A percentile compares a stretch with the other conserved stretches of the same genome.
Conservation (phyloP, 1,140 invertebrate species). For the Armadillidium nasatum region DNA sequence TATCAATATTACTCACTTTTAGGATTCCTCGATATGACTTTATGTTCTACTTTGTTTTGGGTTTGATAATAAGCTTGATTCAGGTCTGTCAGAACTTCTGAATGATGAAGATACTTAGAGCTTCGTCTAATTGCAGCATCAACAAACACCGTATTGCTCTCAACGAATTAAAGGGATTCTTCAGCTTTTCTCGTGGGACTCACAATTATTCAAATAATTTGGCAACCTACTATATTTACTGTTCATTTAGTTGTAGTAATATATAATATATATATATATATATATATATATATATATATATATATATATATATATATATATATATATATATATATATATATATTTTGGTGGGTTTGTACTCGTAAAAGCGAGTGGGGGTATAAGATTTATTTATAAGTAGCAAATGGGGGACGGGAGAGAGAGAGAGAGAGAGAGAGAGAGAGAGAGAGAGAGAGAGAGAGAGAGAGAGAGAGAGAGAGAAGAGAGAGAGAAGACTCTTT, state of each 20-base stretch:
- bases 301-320: neutral
- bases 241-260: no score
- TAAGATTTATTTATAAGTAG: no score
- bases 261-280: neutral
- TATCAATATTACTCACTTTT: neutral
- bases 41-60: neutral
- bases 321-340: neutral
- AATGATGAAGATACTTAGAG: constrained; percentile 5
- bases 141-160: neutral
- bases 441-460: no score
- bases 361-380: no score
- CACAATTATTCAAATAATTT: no score
- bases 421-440: no score
- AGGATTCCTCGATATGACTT: neutral
- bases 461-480: no score
- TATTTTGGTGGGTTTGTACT: no score
- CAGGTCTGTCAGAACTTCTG: neutral
- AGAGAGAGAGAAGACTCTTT: no score
- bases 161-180: neutral
- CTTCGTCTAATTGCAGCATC: neutral
- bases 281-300: neutral
- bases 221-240: no score
- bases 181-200: no score
- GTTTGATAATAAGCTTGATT: neutral
- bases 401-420: no score